Conservation (phyloP, 2,797 vertebrate species). For the Okamejei kenojei region DNA sequence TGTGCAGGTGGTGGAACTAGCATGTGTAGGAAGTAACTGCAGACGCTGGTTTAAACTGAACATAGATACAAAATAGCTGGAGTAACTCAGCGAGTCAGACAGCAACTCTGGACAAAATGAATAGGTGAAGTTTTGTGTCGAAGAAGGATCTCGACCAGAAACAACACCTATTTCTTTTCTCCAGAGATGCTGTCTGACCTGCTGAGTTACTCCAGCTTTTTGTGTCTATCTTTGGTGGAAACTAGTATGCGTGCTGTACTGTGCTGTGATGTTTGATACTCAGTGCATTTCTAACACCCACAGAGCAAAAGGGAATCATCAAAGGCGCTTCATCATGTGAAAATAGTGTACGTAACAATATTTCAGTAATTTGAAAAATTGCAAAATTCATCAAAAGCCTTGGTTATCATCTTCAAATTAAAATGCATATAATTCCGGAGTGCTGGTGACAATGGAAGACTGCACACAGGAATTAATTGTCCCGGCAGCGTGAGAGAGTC, state of each 20-base stretch:
- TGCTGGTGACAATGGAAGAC: slow-evolving; percentile 13
- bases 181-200: too few relatives aligned
- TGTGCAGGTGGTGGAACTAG: background rate
- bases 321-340: too few relatives aligned
- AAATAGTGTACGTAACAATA: background rate
- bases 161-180: too few relatives aligned
- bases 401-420: background rate
- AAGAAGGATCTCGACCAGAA: too few relatives aligned
- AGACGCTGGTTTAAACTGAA: too few relatives aligned
- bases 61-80: too few relatives aligned
- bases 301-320: too few relatives aligned
- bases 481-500: background rate
- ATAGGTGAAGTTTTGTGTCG: too few relatives aligned
- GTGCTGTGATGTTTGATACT: background rate
- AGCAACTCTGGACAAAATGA: too few relatives aligned
- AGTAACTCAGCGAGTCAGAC: too few relatives aligned
- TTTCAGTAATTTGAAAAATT: background rate
- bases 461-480: background rate
- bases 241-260: background rate
- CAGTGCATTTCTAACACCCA: background rate
- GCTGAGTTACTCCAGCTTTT: too few relatives aligned
- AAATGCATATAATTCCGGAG: background rate
- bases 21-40: too few relatives aligned
- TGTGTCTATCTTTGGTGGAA: background rate
- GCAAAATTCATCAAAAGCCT: background rate